A percentile compares a stretch with the other conserved stretches of the same genome.
Evolutionary conservation across 2,888 invertebrate species (phyloP).

Genomic region (Limnephilus auricula): DNA sequence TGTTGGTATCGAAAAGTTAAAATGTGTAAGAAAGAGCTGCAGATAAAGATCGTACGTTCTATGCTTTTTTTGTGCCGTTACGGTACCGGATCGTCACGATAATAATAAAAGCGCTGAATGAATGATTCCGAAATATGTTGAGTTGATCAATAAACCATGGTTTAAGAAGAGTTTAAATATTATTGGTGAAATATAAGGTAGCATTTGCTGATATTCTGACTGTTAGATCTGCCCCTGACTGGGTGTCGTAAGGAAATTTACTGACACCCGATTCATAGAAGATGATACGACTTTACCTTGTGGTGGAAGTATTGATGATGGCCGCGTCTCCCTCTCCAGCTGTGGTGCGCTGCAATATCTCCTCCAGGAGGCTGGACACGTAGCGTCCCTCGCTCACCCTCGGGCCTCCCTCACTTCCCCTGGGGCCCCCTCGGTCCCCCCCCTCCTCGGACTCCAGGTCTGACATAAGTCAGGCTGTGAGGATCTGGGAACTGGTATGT

Average conservation of each 20-base stretch:
- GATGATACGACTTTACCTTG: background rate
- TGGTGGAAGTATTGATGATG: background rate
- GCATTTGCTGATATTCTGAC: no score
- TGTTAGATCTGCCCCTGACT: no score
- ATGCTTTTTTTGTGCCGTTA: no score
- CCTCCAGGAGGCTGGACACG: background rate
- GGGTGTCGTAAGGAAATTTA: background rate
- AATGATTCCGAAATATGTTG: no score
- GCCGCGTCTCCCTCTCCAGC: slow-evolving; percentile 11
- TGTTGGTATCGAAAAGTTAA: no score
- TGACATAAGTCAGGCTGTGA: background rate
- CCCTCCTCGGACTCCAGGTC: background rate
- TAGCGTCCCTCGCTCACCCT: background rate
- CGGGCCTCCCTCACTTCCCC: background rate
- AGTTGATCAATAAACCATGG: no score
- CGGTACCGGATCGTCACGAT: no score
- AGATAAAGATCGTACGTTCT: no score
- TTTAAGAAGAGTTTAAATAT: no score
- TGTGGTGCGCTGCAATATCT: background rate
- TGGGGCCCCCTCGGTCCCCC: background rate
- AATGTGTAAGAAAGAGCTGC: no score
- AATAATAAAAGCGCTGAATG: no score
- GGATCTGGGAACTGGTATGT: background rate
- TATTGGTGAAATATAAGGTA: no score
- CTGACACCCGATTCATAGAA: background rate